Evolutionary conservation across 2,113 vertebrate species (phyloP).

Genomic region (Dicaeum eximium): DNA sequence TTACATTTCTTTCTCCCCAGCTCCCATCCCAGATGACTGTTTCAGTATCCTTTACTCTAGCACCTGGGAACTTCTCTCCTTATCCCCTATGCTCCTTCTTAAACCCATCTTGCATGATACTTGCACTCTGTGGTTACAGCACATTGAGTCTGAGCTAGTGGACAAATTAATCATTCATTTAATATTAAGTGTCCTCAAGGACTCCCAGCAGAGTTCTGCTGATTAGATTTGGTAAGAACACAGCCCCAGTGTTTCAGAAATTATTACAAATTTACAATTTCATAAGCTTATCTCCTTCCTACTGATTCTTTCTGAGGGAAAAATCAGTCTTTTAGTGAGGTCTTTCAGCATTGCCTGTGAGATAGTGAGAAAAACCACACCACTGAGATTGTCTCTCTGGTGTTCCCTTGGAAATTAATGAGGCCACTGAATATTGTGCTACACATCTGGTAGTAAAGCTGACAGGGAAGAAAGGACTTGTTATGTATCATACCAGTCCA

Average conservation of each 20-base stretch:
- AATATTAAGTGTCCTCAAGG: not conserved
- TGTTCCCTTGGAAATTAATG: not conserved
- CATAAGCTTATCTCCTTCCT: not conserved
- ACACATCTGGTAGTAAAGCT: not conserved
- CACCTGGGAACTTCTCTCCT: not conserved
- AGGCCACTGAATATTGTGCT: not conserved
- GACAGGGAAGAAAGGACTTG: not conserved
- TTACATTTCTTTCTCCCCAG: not conserved
- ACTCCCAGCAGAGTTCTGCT: not conserved
- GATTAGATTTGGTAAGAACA: not conserved
- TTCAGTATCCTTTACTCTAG: not conserved
- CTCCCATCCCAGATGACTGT: not conserved
- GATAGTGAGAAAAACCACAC: not conserved
- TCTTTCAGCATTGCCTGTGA: not conserved
- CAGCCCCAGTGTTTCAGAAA: not conserved
- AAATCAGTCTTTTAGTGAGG: not conserved
- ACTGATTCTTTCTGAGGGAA: not conserved
- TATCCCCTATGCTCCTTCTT: not conserved
- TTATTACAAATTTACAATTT: not conserved
- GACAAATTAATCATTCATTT: not conserved
- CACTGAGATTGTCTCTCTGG: not conserved
- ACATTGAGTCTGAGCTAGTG: not conserved
- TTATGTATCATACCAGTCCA: constrained; percentile 45
- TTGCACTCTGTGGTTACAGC: not conserved
- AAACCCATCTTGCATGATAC: not conserved